Evolutionary conservation across 2,888 invertebrate species (phyloP).

Genomic region (Stramonita haemastoma): DNA sequence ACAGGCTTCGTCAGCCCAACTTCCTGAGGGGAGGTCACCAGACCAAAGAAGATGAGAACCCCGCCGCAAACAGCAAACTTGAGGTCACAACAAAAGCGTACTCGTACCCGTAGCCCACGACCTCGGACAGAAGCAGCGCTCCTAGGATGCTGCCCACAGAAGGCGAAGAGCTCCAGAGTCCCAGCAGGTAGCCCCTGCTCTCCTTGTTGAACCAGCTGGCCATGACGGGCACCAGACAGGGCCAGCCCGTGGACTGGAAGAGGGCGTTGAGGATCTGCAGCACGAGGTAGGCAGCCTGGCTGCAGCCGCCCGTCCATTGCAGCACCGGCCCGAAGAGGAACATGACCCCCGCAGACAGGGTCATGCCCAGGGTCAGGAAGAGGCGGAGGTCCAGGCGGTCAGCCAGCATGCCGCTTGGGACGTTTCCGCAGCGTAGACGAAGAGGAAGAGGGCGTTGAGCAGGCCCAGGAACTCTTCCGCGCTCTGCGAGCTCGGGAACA

Average conservation of each 20-base stretch:
- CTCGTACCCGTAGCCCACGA: conserved; percentile 79
- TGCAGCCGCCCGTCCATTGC: conserved; percentile 78
- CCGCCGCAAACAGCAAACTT: conserved; percentile 76
- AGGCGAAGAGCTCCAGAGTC: conserved; percentile 80
- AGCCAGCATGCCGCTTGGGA: conserved; percentile 79
- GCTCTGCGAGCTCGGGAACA: conserved; percentile 46
- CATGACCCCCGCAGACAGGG: conserved; percentile 60
- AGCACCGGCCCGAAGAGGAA: conserved; percentile 78
- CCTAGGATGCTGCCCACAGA: conserved; percentile 80
- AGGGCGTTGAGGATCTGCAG: conserved; percentile 79
- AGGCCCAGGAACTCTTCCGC: conserved; percentile 73
- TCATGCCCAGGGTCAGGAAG: conserved; percentile 13
- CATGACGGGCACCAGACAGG: conserved; percentile 79
- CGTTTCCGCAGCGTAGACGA: conserved; percentile 76
- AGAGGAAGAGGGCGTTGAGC: conserved; percentile 75
- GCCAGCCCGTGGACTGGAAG: conserved; percentile 79
- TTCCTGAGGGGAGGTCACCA: conserved; percentile 76
- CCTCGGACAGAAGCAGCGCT: conserved; percentile 76
- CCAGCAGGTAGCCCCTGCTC: conserved; percentile 79
- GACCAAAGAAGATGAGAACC: conserved; percentile 75
- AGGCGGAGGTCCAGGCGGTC: conserved; percentile 71
- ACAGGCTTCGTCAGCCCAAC: conserved; percentile 60
- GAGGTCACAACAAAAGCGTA: conserved; percentile 78
- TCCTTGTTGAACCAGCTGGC: conserved; percentile 79
- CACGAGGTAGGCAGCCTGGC: conserved; percentile 75